phyloP scores from a whole-genome alignment of 2,113 vertebrate species.

The Haemorhous mexicanus region DNA sequence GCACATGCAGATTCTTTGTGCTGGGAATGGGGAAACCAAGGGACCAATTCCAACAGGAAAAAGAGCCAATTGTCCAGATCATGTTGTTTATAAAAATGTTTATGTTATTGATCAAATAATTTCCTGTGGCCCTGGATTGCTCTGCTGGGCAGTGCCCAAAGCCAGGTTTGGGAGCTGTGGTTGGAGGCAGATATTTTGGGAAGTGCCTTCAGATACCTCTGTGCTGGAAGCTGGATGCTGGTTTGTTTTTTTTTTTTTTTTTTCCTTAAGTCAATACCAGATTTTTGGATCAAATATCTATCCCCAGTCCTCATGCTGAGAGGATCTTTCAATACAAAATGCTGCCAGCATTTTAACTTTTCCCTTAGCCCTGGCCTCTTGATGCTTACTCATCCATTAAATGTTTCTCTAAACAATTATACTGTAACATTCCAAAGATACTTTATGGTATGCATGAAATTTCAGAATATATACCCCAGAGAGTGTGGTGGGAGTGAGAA shows the following conservation, averaged over 20 bases:
- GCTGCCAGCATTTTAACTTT: slow-evolving; percentile 22
- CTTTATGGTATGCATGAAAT: slow-evolving; percentile 49
- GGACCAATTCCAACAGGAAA: neutral
- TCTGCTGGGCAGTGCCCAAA: neutral
- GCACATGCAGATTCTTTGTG: neutral
- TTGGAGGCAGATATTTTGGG: neutral
- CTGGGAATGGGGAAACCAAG: neutral
- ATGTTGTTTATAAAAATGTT: neutral
- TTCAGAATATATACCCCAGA: slow-evolving; percentile 5
- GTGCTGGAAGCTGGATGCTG: neutral
- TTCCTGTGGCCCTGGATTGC: neutral
- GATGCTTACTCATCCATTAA: slow-evolving; percentile 51
- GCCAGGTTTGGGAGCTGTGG: neutral
- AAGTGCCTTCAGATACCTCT: neutral
- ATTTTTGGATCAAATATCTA: neutral
- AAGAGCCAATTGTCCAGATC: neutral
- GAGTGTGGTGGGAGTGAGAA: neutral
- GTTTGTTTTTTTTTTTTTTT: neutral
- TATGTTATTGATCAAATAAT: neutral
- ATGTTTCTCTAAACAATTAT: slow-evolving; percentile 62
- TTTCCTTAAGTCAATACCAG: neutral
- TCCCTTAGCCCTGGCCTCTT: slow-evolving; percentile 37
- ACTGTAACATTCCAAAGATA: slow-evolving; percentile 61
- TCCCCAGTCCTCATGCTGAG: neutral
- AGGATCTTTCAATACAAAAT: slow-evolving; percentile 28